Conservation (phyloP, 2,797 vertebrate genomes). For the Odontamblyopus lacepedii region DNA sequence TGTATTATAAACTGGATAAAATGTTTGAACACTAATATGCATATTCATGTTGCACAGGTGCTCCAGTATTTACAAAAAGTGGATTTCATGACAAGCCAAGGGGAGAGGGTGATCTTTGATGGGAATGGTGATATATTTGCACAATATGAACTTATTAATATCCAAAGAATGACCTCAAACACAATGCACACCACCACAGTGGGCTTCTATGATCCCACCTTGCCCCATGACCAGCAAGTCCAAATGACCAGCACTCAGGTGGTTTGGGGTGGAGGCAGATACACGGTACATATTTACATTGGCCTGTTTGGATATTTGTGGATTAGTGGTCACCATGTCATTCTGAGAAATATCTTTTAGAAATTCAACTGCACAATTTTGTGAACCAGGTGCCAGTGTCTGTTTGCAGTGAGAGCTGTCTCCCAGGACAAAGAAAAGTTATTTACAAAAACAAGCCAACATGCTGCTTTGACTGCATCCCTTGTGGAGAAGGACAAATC, state of each 20-base stretch:
- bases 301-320: conserved; percentile 36
- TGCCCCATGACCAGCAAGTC: conserved; percentile 34
- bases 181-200: conserved; percentile 41
- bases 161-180: conserved; percentile 40
- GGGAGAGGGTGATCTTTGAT: conserved; percentile 51
- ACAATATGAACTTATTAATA: conserved; percentile 55
- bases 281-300: conserved; percentile 36
- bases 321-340: conserved; percentile 26
- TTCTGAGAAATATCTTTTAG: conserved; percentile 29
- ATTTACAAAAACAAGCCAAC: conserved; percentile 69
- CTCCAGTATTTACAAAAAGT: conserved; percentile 60
- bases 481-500: conserved; percentile 74
- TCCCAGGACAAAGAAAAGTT: conserved; percentile 70
- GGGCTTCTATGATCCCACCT: conserved; percentile 55
- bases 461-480: conserved; percentile 74
- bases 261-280: conserved; percentile 46
- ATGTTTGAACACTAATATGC: neutral
- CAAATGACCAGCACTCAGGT: conserved; percentile 36
- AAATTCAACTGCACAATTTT: neutral
- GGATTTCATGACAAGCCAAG: conserved; percentile 52
- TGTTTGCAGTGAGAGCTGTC: conserved; percentile 75
- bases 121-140: conserved; percentile 45
- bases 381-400: conserved; percentile 68
- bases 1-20: neutral
- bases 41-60: conserved; percentile 38